Conservation (phyloP, 2,888 invertebrate species). For the Cosmopolites sordidus region DNA sequence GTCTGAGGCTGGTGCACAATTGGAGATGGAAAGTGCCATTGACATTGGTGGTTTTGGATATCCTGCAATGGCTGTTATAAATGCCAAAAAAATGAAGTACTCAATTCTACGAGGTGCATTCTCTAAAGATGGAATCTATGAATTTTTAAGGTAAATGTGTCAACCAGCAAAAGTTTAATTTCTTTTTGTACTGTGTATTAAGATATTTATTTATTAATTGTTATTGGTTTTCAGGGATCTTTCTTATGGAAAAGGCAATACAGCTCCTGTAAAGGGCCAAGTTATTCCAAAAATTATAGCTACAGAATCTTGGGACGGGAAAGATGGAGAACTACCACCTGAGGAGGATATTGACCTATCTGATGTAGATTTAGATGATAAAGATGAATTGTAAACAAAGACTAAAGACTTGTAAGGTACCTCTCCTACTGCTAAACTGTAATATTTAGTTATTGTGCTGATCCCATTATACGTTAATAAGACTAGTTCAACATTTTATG, state of each 20-base stretch:
- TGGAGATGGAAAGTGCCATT: constrained; percentile 77
- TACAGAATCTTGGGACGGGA: constrained; percentile 87
- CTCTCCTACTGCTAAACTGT: constrained; percentile 1
- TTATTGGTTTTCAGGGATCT: constrained; percentile 67
- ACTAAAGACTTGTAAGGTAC: constrained; percentile 26
- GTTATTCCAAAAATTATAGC: constrained; percentile 67
- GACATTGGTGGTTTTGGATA: constrained; percentile 98
- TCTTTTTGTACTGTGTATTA: no score
- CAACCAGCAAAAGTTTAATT: no score
- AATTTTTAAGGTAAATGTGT: constrained; percentile 78
- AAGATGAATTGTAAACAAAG: constrained; percentile 64
- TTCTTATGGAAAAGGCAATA: constrained; percentile 89
- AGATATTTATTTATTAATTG: neutral
- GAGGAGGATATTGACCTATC: constrained; percentile 91
- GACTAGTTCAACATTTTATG: constrained; percentile 10
- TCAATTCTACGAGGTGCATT: constrained; percentile 90
- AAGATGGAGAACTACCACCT: constrained; percentile 80
- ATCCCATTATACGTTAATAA: neutral
- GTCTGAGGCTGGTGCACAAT: constrained; percentile 88
- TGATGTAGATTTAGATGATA: constrained; percentile 79
- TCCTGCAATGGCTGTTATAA: constrained; percentile 96
- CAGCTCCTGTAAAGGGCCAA: constrained; percentile 80
- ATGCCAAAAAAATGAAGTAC: constrained; percentile 95
- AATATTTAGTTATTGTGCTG: neutral
- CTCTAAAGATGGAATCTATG: constrained; percentile 90